Evolutionary conservation across 2,797 vertebrate genomes (phyloP).

Genomic region (Spondyliosoma cantharus): DNA sequence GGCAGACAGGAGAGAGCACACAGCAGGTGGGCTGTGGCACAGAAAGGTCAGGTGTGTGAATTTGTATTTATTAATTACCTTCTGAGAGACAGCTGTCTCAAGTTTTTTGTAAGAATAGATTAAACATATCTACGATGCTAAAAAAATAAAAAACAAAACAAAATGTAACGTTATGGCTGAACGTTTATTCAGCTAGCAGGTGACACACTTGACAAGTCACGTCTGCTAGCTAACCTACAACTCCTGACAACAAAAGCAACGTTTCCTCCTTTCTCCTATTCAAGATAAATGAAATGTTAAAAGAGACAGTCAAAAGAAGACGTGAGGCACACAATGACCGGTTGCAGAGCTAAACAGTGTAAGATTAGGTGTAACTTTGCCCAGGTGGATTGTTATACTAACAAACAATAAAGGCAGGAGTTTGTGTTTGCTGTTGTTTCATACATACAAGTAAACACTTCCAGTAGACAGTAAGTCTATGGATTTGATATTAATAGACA

Average conservation of each 20-base stretch:
- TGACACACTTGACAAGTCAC: too few relatives aligned
- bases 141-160: neutral
- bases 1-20: neutral
- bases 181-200: neutral
- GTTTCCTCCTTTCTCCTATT: neutral
- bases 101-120: neutral
- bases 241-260: neutral
- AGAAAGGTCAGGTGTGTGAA: neutral
- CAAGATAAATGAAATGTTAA: neutral
- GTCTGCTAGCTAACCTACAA: neutral
- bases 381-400: neutral
- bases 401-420: neutral
- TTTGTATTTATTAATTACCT: neutral
- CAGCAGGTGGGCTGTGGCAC: neutral
- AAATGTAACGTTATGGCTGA: neutral
- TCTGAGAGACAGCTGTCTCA: neutral
- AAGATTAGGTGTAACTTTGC: neutral
- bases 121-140: neutral
- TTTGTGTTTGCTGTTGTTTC: slow-evolving; percentile 4
- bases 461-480: slow-evolving; percentile 20
- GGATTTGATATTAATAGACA: slow-evolving; percentile 57
- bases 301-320: neutral
- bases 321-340: too few relatives aligned
- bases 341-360: too few relatives aligned
- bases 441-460: neutral